Conservation (phyloP, 2,113 vertebrate genomes). For the Crotalus tigris region DNA sequence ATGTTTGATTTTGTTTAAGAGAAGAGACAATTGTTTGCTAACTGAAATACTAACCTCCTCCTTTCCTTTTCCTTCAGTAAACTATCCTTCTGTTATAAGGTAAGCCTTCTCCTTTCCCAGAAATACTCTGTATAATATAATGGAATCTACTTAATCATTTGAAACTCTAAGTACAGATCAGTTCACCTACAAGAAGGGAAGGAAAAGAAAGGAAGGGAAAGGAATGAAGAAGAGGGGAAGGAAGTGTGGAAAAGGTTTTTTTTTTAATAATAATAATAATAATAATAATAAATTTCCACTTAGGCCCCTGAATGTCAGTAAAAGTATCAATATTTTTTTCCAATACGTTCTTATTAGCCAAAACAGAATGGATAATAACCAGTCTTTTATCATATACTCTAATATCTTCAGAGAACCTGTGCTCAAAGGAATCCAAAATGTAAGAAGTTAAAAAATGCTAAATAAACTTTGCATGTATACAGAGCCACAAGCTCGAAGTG, state of each 20-base stretch:
- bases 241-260: not conserved
- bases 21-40: not conserved
- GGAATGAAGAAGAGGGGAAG: not conserved
- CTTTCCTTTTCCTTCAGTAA: not conserved
- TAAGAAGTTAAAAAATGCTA: not conserved
- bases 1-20: not conserved
- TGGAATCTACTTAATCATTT: not conserved
- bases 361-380: not conserved
- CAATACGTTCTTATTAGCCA: not conserved
- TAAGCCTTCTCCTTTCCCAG: not conserved
- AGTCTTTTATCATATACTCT: not conserved
- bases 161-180: not conserved
- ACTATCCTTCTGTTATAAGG: not conserved
- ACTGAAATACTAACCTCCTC: not conserved
- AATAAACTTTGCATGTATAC: not conserved
- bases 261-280: not conserved
- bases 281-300: not conserved
- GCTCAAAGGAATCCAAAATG: too few species aligned
- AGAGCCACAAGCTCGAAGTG: not conserved
- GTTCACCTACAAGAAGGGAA: too few species aligned
- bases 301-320: not conserved
- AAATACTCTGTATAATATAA: not conserved
- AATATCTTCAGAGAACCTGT: not conserved
- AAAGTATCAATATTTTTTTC: not conserved
- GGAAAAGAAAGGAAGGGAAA: not conserved